Evolutionary conservation across 2,888 invertebrate species (phyloP), one percentile per base, ranked within the genome.

Genomic region (Pantelozetes paolii): DNA sequence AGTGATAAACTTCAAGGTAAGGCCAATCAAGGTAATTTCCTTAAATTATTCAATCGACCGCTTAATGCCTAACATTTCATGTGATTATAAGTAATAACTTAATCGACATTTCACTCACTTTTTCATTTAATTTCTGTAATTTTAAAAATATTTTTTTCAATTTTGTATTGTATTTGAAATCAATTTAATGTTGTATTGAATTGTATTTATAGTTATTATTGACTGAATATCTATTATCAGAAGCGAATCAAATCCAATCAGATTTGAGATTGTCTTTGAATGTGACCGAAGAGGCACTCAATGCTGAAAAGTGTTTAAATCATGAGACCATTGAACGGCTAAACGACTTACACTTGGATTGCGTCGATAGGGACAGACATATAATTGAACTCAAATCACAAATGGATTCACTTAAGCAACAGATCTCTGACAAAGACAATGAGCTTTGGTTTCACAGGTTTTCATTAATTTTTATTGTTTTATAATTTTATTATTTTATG

Each of bases 381-480:
- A 67, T 67, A 36, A 42, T 9, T 67, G 67, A 42, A 42, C 23
- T 67, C 13, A 67, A 67, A 2, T 36, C 30, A 3, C n/a, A 20
- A 67, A 26, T 67, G 67, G 42, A 40, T 67, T 40, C 42, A 67
- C 23, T 67, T 1, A 36, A 42, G 23, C 13, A 67, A 26, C 23
- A 67, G 15, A 67, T 67, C 67, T 6, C 42, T 11, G 67, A 67
- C 42, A 67, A 42, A 67, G 67, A 67, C 42, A 67, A 42, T 67
- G 67, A 67, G 67, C 67, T 67, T 20, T 67, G 20, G 67, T 67
- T 67, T 67, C n/a, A 26, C 67, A 67, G 67, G 67, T 67, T 23
- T 42, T 67, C 9, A 23, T 3, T 23, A 23, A 42, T 42, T n/a
- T 64, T n/a, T 32, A 62, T 62, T 30, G 64, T 64, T 64, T 36